Percentiles rank a stretch among this genome's conserved stretches.
Conservation (phyloP, 2,888 invertebrate genomes). For the Cenopis cana region DNA sequence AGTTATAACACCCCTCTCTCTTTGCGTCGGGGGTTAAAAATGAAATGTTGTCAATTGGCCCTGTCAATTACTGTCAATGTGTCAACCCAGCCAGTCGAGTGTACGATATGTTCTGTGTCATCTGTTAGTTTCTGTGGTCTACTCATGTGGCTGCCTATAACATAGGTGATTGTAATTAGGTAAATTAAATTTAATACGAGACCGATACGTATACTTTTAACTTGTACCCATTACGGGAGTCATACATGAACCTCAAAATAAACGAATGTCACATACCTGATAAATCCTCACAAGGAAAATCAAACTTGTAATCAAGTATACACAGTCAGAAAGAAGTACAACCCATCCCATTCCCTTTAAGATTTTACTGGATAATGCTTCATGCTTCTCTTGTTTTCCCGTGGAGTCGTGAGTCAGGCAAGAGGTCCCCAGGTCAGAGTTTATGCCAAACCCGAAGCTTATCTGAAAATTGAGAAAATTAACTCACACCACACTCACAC, state of each 20-base stretch:
- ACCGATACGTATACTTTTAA: neutral
- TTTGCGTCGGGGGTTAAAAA: too few relatives aligned
- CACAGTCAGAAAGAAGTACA: constrained; percentile 56
- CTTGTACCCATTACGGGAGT: neutral
- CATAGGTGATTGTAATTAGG: neutral
- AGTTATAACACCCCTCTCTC: too few relatives aligned
- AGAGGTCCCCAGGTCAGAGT: constrained; percentile 63
- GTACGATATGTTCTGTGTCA: neutral
- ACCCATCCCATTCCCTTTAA: constrained; percentile 56
- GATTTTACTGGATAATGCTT: neutral
- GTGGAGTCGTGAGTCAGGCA: constrained; percentile 53
- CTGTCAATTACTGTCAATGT: too few relatives aligned
- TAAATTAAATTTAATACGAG: neutral
- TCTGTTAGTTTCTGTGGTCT: neutral
- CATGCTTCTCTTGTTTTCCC: neutral
- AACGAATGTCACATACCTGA: constrained; percentile 51
- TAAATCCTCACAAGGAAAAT: constrained; percentile 58
- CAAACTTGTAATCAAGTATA: constrained; percentile 56
- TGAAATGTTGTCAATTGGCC: too few relatives aligned
- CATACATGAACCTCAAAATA: neutral
- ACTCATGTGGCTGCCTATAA: neutral
- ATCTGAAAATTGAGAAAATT: constrained; percentile 55
- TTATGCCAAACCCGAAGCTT: constrained; percentile 69
- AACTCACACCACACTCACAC: constrained; percentile 3
- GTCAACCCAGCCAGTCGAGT: too few relatives aligned